Evolutionary conservation across 2,888 invertebrate species (phyloP).

Genomic region (Eilema sororculum): DNA sequence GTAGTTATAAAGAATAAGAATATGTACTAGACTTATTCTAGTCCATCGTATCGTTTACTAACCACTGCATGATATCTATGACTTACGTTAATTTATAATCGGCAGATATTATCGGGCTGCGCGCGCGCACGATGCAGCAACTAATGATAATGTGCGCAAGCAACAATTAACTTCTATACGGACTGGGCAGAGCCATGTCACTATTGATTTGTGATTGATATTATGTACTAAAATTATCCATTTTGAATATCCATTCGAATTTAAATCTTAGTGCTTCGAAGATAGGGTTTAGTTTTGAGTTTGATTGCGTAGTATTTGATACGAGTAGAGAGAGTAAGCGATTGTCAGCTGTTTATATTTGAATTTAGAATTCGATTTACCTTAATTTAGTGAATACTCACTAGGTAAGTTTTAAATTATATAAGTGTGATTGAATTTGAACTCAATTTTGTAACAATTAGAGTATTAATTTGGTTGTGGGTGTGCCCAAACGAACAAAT

Average conservation of each 20-base stretch:
- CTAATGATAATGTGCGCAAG: slow-evolving; percentile 74
- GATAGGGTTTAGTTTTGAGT: slow-evolving; percentile 13
- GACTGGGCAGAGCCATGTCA: slow-evolving; percentile 76
- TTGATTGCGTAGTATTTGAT: not conserved
- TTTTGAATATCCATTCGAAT: slow-evolving; percentile 8
- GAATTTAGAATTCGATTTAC: slow-evolving; percentile 30
- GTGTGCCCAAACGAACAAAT: slow-evolving; percentile 22
- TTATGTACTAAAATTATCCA: slow-evolving; percentile 61
- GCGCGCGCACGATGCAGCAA: slow-evolving; percentile 58
- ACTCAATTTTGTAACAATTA: not conserved
- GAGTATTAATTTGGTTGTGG: slow-evolving; percentile 22
- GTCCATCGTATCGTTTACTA: slow-evolving; percentile 1
- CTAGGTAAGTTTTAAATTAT: slow-evolving; percentile 27
- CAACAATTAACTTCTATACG: slow-evolving; percentile 76
- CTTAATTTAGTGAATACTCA: slow-evolving; percentile 17
- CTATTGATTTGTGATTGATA: slow-evolving; percentile 84
- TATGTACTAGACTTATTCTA: slow-evolving; percentile 18
- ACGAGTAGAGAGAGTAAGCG: slow-evolving; percentile 19
- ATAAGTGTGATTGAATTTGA: slow-evolving; percentile 25
- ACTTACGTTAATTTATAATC: slow-evolving; percentile 62
- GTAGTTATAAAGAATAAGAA: not conserved
- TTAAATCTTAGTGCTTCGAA: fast-evolving
- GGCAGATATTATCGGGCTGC: slow-evolving; percentile 67
- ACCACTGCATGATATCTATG: slow-evolving; percentile 46
- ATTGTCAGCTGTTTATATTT: slow-evolving; percentile 10